Conservation (phyloP, 2,888 invertebrate species). For the Adineta ricciae region DNA sequence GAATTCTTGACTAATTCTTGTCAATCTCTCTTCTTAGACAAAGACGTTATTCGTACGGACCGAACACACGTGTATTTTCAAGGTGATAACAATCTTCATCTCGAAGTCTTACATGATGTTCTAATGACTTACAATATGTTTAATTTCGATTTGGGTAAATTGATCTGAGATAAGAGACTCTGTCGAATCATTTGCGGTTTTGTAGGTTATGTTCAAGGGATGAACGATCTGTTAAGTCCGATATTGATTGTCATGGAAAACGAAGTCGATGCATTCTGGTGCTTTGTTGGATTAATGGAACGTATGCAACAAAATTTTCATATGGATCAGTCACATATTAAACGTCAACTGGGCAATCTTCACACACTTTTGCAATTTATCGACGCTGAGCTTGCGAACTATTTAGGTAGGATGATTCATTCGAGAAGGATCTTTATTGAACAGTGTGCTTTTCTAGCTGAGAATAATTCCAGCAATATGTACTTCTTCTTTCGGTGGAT, state of each 20-base stretch:
- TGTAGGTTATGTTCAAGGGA: constrained; percentile 67
- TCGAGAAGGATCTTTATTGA: neutral
- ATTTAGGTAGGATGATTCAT: constrained; percentile 49
- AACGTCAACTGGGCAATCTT: constrained; percentile 74
- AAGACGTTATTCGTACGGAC: constrained; percentile 92
- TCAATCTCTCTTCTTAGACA: constrained; percentile 56
- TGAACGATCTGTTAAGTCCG: constrained; percentile 91
- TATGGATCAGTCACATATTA: constrained; percentile 91
- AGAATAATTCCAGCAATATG: constrained; percentile 84
- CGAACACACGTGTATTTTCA: constrained; percentile 76
- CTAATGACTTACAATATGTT: constrained; percentile 98
- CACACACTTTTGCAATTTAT: constrained; percentile 69
- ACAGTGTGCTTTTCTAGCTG: neutral
- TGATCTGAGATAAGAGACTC: neutral
- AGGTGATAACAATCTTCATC: constrained; percentile 82
- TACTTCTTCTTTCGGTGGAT: constrained; percentile 98
- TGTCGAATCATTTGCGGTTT: constrained; percentile 23
- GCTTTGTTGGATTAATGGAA: constrained; percentile 94
- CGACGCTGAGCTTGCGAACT: constrained; percentile 50
- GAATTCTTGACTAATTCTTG: too few relatives aligned
- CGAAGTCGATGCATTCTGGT: constrained; percentile 96
- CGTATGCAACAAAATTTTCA: constrained; percentile 84
- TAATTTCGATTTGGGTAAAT: constrained; percentile 76
- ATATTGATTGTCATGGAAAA: constrained; percentile 70
- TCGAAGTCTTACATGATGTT: constrained; percentile 73